phyloP scores from a whole-genome alignment of 2,888 invertebrate species.

The Amiota minor region DNA sequence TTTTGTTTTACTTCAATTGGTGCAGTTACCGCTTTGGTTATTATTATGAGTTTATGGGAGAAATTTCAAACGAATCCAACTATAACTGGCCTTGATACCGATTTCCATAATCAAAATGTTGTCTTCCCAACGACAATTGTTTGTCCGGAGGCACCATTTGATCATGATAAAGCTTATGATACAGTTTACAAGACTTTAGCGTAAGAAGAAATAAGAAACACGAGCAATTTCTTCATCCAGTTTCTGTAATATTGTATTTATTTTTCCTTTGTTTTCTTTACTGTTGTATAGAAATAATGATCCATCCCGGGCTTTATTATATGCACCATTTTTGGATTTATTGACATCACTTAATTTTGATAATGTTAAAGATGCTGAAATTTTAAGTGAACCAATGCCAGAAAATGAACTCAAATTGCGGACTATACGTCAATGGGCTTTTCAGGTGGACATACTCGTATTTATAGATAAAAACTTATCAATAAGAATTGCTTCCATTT shows the following conservation, averaged over 20 bases:
- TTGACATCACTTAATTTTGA: constrained; percentile 73
- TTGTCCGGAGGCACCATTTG: constrained; percentile 77
- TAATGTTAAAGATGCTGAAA: constrained; percentile 64
- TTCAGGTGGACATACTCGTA: constrained; percentile 48
- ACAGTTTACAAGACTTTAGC: constrained; percentile 63
- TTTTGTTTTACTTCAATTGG: constrained; percentile 82
- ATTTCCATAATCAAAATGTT: constrained; percentile 86
- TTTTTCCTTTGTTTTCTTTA: not conserved
- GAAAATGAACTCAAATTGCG: constrained; percentile 51
- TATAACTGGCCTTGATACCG: constrained; percentile 85
- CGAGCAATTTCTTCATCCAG: not conserved
- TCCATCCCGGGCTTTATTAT: constrained; percentile 48
- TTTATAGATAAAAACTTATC: not conserved
- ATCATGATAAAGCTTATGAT: constrained; percentile 72
- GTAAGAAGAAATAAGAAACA: constrained; percentile 52
- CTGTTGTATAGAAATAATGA: constrained; percentile 60
- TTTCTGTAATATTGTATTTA: not conserved
- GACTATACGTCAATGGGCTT: constrained; percentile 66
- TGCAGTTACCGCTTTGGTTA: constrained; percentile 81
- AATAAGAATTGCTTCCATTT: not conserved
- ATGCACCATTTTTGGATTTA: constrained; percentile 69
- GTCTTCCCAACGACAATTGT: constrained; percentile 83
- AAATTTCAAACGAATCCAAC: constrained; percentile 90
- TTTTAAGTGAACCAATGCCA: constrained; percentile 54
- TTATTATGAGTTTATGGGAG: constrained; percentile 85